A percentile compares a stretch with the other conserved stretches of the same genome.
These are phyloP conservation scores for Alosa sapidissima DNA, from an alignment of 2,797 vertebrate genomes.

Conservation along the genomic window DNA sequence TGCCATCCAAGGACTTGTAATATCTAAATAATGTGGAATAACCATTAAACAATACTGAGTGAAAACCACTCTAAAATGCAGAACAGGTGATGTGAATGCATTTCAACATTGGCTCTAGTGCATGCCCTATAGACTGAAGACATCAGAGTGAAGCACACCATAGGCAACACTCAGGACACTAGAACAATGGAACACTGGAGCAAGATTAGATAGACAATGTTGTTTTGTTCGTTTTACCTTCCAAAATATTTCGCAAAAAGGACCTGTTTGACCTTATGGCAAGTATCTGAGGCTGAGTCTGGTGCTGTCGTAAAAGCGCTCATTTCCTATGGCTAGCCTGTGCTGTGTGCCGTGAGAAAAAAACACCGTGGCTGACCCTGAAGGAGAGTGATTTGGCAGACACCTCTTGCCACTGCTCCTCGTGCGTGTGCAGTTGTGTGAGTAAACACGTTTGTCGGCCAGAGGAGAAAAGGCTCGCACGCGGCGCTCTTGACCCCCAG, in stretches of 20 bases:
- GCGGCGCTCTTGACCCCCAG: background rate
- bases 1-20: background rate
- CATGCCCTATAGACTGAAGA: background rate
- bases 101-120: background rate
- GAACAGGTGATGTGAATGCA: constrained; percentile 5
- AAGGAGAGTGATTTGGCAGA: constrained; percentile 11
- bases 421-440: background rate
- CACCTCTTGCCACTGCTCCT: background rate
- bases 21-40: background rate
- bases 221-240: background rate
- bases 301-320: background rate
- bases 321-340: background rate
- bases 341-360: background rate
- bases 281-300: background rate
- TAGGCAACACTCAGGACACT: background rate
- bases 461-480: constrained; percentile 13
- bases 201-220: too few relatives aligned
- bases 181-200: background rate
- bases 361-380: background rate
- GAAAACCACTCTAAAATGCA: background rate
- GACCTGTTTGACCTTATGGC: background rate
- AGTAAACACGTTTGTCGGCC: constrained; percentile 6
- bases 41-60: background rate
- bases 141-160: background rate
- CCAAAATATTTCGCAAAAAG: background rate